These are phyloP conservation scores for Scaptomyza caliginosa DNA, from an alignment of 2,888 invertebrate species.

Conservation along the genomic window DNA sequence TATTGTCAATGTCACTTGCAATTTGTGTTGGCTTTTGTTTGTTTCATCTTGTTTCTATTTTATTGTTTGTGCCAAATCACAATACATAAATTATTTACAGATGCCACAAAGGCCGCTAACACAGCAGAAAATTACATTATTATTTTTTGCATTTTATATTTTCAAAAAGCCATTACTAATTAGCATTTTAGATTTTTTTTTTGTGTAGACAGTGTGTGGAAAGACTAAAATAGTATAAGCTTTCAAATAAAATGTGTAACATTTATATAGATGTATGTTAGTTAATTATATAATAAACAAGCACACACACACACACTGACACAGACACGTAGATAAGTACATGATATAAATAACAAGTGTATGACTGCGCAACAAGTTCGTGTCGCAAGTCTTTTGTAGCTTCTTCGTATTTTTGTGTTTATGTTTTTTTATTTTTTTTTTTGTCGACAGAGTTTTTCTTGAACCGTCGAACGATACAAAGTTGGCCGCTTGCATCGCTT, in stretches of 20 bases:
- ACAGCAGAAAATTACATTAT: slow-evolving; percentile 27
- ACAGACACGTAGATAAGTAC: slow-evolving; percentile 21
- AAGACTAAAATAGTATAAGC: slow-evolving; percentile 1
- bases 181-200: slow-evolving; percentile 34
- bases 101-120: slow-evolving; percentile 29
- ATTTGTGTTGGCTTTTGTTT: slow-evolving; percentile 28
- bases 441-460: slow-evolving; percentile 38
- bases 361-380: slow-evolving; percentile 57
- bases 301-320: background rate
- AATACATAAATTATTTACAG: slow-evolving; percentile 47
- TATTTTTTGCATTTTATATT: background rate
- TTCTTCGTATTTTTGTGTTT: background rate
- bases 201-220: background rate
- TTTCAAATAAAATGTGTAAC: slow-evolving; percentile 32
- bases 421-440: slow-evolving; percentile 45
- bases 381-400: slow-evolving; percentile 58
- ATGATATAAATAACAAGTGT: slow-evolving; percentile 54
- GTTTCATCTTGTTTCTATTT: slow-evolving; percentile 1
- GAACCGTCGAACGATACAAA: slow-evolving; percentile 30
- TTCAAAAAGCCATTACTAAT: slow-evolving; percentile 21
- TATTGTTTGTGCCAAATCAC: slow-evolving; percentile 45
- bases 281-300: slow-evolving; percentile 30
- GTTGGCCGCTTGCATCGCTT: slow-evolving; percentile 40
- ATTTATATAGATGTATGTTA: slow-evolving; percentile 12
- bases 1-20: slow-evolving; percentile 53